Conservation (phyloP, 2,113 vertebrate species). For the Hemibagrus wyckioides region DNA sequence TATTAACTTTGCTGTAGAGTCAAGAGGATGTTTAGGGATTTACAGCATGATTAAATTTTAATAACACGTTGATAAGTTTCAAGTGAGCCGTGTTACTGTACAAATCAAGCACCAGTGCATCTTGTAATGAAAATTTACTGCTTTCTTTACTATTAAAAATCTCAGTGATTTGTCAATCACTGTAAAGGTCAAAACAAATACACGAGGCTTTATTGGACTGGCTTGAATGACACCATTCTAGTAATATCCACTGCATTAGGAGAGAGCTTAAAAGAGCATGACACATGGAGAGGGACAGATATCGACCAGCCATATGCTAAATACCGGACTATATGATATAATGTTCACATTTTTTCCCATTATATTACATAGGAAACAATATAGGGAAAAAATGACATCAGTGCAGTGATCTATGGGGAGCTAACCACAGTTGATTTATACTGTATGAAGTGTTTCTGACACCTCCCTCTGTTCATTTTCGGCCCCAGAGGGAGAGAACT, state of each 20-base stretch:
- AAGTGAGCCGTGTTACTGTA: not conserved
- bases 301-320: not conserved
- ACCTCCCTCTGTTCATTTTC: slow-evolving; percentile 34
- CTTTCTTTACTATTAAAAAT: not conserved
- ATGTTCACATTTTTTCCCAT: not conserved
- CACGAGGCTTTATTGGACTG: not conserved
- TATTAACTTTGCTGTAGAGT: slow-evolving; percentile 26
- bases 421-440: slow-evolving; percentile 37
- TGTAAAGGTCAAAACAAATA: not conserved
- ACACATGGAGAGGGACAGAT: not conserved
- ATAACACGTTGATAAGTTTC: slow-evolving; percentile 13
- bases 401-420: slow-evolving; percentile 14
- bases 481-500: slow-evolving; percentile 12
- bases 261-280: not conserved
- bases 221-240: slow-evolving; percentile 20
- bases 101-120: not conserved
- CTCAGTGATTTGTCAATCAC: not conserved
- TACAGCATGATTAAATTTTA: slow-evolving; percentile 38
- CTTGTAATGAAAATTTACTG: not conserved
- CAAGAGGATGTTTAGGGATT: slow-evolving; percentile 31
- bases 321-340: not conserved
- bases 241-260: slow-evolving; percentile 5
- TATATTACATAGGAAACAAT: not conserved
- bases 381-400: slow-evolving; percentile 27
- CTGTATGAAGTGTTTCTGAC: slow-evolving; percentile 36